A percentile compares a stretch with the other conserved stretches of the same genome.
Evolutionary conservation across 1,140 invertebrate genomes (phyloP).

Genomic region (Brachionus paranguensis): DNA sequence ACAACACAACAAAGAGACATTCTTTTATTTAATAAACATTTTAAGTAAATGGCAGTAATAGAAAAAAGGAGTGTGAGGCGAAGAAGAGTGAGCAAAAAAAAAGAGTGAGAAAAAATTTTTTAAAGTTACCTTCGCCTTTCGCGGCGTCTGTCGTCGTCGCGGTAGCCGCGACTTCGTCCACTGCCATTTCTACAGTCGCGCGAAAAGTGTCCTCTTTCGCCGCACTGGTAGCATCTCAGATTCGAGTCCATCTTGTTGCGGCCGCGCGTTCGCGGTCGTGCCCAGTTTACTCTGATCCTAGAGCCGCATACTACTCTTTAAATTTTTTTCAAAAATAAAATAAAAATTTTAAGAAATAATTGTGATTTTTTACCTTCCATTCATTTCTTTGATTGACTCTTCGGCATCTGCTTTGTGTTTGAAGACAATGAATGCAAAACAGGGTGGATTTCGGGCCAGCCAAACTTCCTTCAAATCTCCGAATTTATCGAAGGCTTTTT

Average conservation of each 20-base stretch:
- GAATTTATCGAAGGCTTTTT: constrained; percentile 50
- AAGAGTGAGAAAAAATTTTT: not conserved
- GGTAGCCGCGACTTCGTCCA: not conserved
- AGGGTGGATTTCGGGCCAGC: constrained; percentile 53
- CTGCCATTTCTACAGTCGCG: constrained; percentile 4
- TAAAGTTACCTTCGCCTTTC: not conserved
- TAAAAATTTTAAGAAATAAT: not conserved
- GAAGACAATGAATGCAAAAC: constrained; percentile 55
- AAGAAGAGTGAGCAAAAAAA: not conserved
- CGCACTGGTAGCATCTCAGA: constrained; percentile 52
- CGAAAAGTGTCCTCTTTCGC: constrained; percentile 51
- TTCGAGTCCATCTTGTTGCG: constrained; percentile 45
- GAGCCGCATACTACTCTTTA: constrained; percentile 58
- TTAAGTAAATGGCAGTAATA: not conserved
- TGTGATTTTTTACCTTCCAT: constrained; percentile 42
- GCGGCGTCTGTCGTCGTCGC: not conserved
- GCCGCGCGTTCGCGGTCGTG: constrained; percentile 49
- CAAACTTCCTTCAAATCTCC: constrained; percentile 52
- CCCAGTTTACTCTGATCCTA: constrained; percentile 49
- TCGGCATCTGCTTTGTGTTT: constrained; percentile 52
- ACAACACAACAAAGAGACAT: constrained; percentile 14
- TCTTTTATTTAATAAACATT: constrained; percentile 20
- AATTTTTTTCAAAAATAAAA: not conserved
- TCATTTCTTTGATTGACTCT: constrained; percentile 50
- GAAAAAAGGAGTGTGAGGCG: not conserved